phyloP scores from a whole-genome alignment of 2,888 invertebrate genomes.

The Therioaphis trifolii region DNA sequence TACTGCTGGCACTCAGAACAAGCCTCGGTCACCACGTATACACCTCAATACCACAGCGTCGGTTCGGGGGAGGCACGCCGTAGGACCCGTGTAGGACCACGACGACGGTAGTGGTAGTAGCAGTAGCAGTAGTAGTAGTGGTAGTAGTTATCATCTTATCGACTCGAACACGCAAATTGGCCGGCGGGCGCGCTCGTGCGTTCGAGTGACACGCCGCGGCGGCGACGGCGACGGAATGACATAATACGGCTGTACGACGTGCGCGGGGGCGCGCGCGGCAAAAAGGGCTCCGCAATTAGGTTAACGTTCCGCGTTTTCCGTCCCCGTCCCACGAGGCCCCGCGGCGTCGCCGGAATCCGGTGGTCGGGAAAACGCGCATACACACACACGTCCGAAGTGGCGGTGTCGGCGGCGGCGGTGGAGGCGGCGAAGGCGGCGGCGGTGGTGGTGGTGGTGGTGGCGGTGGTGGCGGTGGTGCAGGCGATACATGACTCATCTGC shows the following conservation, averaged over 20 bases:
- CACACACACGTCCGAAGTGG: no score
- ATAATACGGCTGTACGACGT: background rate
- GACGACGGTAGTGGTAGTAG: no score
- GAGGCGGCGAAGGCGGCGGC: no score
- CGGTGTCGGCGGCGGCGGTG: no score
- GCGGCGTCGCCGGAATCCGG: constrained; percentile 47
- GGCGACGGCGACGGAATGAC: constrained; percentile 31
- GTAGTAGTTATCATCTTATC: background rate
- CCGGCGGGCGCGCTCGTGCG: background rate
- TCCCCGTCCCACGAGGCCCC: constrained; percentile 10
- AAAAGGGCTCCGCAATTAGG: constrained; percentile 61
- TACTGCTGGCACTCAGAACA: no score
- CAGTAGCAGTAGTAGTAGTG: background rate
- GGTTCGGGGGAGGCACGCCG: no score
- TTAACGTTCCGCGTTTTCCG: constrained; percentile 48
- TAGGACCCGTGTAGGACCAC: no score
- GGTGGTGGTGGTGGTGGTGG: no score
- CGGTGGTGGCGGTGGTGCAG: no score
- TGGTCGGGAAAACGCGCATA: constrained; percentile 49
- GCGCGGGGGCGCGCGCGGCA: constrained; percentile 1
- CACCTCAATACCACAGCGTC: no score
- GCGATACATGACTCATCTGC: constrained; percentile 52
- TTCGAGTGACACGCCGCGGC: constrained; percentile 23
- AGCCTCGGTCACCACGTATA: no score
- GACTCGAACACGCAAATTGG: constrained; percentile 49